A percentile compares a stretch with the other conserved stretches of the same genome.
phyloP scores from a whole-genome alignment of 1,140 invertebrate genomes.

The Drosophila virilis region DNA sequence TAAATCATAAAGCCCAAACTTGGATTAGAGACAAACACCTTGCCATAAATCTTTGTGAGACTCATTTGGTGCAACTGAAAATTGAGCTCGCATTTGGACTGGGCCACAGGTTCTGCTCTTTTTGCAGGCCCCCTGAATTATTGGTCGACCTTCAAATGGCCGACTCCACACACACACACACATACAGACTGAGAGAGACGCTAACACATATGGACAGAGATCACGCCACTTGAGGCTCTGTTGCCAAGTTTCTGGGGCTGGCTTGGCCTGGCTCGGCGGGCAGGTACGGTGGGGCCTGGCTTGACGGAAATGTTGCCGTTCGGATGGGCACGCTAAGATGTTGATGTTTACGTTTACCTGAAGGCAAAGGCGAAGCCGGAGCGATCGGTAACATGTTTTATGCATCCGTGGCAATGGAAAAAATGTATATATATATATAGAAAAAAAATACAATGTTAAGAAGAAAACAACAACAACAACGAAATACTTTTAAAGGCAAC shows the following conservation, averaged over 20 bases:
- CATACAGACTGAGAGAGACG: constrained; percentile 14
- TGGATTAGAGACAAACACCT: constrained; percentile 67
- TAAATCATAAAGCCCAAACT: constrained; percentile 68
- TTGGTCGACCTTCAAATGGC: constrained; percentile 73
- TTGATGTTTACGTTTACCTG: constrained; percentile 47
- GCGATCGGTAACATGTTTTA: constrained; percentile 78
- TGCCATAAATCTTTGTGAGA: constrained; percentile 68
- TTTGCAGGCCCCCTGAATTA: constrained; percentile 32
- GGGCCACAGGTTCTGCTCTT: constrained; percentile 40
- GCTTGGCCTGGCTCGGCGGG: not conserved
- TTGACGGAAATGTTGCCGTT: constrained; percentile 68
- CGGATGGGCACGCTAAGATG: constrained; percentile 63
- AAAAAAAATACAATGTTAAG: constrained; percentile 46
- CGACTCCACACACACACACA: constrained; percentile 25
- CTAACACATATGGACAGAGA: constrained; percentile 33
- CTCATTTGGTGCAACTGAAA: constrained; percentile 75
- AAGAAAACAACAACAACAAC: constrained; percentile 55
- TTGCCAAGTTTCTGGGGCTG: constrained; percentile 67
- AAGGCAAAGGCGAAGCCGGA: constrained; percentile 45
- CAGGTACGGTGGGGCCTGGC: constrained; percentile 34
- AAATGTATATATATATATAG: constrained; percentile 43
- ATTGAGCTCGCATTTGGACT: constrained; percentile 41
- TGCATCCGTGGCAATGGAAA: constrained; percentile 67
- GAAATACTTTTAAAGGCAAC: constrained; percentile 77
- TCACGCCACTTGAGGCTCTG: constrained; percentile 57